Conservation (phyloP, 2,888 invertebrate species). For the Sicus ferrugineus region DNA sequence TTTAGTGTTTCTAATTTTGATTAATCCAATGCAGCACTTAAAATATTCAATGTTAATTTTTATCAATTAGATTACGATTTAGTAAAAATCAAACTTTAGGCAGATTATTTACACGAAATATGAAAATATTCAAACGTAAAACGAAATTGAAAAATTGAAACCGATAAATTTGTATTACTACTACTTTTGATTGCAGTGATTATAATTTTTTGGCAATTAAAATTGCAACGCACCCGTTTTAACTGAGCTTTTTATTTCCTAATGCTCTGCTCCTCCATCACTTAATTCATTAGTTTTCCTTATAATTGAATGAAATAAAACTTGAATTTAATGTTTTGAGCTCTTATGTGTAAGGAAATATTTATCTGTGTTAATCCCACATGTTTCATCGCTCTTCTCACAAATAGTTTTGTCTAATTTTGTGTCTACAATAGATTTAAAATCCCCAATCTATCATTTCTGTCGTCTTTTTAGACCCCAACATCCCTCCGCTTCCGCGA, state of each 20-base stretch:
- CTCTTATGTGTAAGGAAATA: not conserved
- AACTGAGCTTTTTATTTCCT: constrained; percentile 23
- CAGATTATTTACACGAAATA: not conserved
- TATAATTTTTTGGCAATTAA: too few species aligned
- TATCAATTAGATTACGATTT: too few species aligned
- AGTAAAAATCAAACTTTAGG: not conserved
- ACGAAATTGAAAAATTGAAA: too few species aligned
- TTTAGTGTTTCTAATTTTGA: not conserved
- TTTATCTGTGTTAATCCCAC: not conserved
- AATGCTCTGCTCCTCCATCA: constrained; percentile 16
- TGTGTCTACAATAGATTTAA: too few species aligned
- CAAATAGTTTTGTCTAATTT: too few species aligned
- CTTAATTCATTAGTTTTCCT: not conserved
- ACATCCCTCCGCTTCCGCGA: constrained; percentile 57
- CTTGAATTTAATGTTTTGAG: not conserved
- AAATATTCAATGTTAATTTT: too few species aligned
- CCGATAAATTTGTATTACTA: too few species aligned
- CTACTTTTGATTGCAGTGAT: too few species aligned
- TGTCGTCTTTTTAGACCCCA: constrained; percentile 50
- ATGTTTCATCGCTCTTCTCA: too few species aligned
- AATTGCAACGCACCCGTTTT: not conserved
- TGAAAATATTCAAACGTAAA: too few species aligned
- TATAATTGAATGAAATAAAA: not conserved
- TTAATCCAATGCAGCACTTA: not conserved
- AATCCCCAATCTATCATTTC: not conserved